Percentiles rank a stretch among this genome's conserved stretches.
These are phyloP conservation scores for Phanerotoma sp. DNA, from an alignment of 2,888 invertebrate genomes.

Conservation along the genomic window DNA sequence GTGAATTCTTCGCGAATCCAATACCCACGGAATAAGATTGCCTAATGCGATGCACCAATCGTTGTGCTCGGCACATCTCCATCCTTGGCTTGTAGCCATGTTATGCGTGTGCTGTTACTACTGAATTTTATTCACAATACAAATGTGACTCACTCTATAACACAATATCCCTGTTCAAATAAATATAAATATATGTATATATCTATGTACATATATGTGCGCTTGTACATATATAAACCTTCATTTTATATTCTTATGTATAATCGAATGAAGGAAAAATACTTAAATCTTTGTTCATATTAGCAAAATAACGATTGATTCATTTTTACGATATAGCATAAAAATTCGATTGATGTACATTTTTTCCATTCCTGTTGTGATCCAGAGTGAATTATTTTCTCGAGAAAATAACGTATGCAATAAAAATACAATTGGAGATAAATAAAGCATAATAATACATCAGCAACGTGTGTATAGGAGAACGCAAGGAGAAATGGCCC, in stretches of 20 bases:
- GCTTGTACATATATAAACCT: background rate
- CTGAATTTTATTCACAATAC: background rate
- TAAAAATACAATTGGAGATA: too few relatives aligned
- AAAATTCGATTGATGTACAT: too few relatives aligned
- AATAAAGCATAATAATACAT: too few relatives aligned
- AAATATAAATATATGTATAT: background rate
- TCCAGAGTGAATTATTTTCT: too few relatives aligned
- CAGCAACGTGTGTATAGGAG: too few relatives aligned
- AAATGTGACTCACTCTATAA: background rate
- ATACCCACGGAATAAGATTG: constrained; percentile 34
- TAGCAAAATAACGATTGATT: too few relatives aligned
- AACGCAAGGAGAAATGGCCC: too few relatives aligned
- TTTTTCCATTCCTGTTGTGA: too few relatives aligned
- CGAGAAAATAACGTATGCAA: too few relatives aligned
- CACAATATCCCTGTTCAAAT: background rate
- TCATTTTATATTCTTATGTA: background rate
- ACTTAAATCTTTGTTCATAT: too few relatives aligned
- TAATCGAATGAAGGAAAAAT: too few relatives aligned
- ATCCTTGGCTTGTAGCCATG: constrained; percentile 29
- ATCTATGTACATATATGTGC: background rate
- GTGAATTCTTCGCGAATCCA: constrained; percentile 31
- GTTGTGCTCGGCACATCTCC: constrained; percentile 24
- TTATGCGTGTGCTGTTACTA: constrained; percentile 11
- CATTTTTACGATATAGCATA: too few relatives aligned
- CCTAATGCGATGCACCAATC: constrained; percentile 29